A percentile compares a stretch with the other conserved stretches of the same genome.
phyloP scores from a whole-genome alignment of 2,888 invertebrate genomes.

The Octodonta nipae region DNA sequence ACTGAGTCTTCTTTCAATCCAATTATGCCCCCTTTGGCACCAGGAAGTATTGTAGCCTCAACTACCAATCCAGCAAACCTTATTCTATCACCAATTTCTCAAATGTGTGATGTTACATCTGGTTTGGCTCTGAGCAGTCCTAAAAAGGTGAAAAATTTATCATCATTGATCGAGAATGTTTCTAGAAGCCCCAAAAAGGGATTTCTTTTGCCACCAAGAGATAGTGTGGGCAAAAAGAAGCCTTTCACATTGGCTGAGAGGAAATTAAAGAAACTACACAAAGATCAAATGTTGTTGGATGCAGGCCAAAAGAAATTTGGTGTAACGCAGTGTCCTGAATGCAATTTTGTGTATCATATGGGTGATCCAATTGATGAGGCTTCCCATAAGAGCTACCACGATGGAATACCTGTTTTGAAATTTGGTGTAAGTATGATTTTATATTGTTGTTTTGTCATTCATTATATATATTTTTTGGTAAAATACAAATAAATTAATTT shows the following conservation, averaged over 20 bases:
- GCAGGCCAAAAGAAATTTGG: constrained; percentile 75
- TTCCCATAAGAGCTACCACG: constrained; percentile 60
- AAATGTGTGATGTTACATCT: constrained; percentile 40
- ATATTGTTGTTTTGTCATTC: too few relatives aligned
- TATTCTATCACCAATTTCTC: constrained; percentile 38
- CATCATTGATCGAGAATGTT: constrained; percentile 20
- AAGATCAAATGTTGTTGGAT: constrained; percentile 62
- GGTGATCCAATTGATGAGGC: constrained; percentile 70
- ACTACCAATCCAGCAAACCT: constrained; percentile 15
- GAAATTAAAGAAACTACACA: constrained; percentile 11
- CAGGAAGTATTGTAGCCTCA: too few relatives aligned
- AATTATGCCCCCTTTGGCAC: constrained; percentile 18
- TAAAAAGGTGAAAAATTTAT: constrained; percentile 30
- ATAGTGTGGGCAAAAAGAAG: constrained; percentile 12
- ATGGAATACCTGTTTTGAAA: constrained; percentile 48
- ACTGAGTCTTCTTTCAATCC: constrained; percentile 24
- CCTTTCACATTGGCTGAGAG: constrained; percentile 5
- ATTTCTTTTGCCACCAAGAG: constrained; percentile 7
- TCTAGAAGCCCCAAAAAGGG: constrained; percentile 10
- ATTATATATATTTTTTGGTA: too few relatives aligned
- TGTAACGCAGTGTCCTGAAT: constrained; percentile 57
- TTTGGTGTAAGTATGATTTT: constrained; percentile 44
- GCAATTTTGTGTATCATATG: constrained; percentile 57
- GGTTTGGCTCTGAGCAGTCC: constrained; percentile 37
- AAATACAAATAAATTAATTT: too few relatives aligned